phyloP scores from a whole-genome alignment of 2,113 vertebrate species.

The Menura novaehollandiae region DNA sequence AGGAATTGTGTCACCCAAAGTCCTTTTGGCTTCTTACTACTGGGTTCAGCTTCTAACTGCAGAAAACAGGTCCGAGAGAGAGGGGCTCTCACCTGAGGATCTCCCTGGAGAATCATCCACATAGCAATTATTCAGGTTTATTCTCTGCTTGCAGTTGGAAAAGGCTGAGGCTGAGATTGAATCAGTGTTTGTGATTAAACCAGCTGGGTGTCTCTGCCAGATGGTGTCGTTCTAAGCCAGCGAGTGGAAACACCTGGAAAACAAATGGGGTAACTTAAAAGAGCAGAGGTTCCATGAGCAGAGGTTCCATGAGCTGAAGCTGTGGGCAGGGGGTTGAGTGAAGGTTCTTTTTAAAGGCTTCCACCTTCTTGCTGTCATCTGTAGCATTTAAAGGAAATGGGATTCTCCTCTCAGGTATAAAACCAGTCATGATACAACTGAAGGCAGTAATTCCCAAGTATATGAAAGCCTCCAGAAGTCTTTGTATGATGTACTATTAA shows the following conservation, averaged over 20 bases:
- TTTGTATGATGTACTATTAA: not conserved
- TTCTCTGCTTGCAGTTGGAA: not conserved
- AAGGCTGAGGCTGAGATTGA: not conserved
- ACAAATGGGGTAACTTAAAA: not conserved
- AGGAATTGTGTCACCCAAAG: not conserved
- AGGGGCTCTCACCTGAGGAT: not conserved
- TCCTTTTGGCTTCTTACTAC: not conserved
- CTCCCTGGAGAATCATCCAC: not conserved
- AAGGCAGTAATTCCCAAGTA: not conserved
- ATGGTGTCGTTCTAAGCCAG: conserved; percentile 36
- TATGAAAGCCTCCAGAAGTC: not conserved
- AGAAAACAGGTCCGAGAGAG: not conserved
- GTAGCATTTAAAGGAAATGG: not conserved
- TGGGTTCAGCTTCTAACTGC: not conserved
- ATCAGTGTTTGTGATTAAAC: not conserved
- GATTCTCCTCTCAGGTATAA: not conserved
- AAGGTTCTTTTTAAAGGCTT: not conserved
- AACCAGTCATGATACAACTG: not conserved
- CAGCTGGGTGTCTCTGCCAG: not conserved
- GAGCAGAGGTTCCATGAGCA: not conserved
- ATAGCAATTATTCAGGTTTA: not conserved
- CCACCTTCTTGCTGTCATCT: not conserved
- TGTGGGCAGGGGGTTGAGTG: rapidly evolving
- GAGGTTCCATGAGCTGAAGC: not conserved
- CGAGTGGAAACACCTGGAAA: not conserved